Evolutionary conservation across 92 coral and sea anemone species (phyloP).

Genomic region (Epizoanthus rinbou): DNA sequence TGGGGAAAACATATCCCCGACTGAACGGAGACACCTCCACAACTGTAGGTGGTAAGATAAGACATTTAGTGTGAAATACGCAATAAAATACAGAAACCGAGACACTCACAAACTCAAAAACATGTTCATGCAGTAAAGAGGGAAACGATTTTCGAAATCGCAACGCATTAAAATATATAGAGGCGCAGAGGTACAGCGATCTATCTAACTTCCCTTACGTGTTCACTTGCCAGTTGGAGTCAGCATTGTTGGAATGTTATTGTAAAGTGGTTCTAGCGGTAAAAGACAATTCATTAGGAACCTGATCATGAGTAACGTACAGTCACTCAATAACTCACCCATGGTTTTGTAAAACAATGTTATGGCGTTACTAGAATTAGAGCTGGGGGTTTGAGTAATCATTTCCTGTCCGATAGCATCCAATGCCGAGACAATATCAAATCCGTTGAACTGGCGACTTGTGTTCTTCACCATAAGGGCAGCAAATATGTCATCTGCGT

Average conservation of each 20-base stretch:
- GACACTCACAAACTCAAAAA: background rate
- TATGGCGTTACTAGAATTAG: constrained; percentile 33
- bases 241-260: background rate
- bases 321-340: constrained; percentile 7
- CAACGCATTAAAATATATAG: too few species aligned
- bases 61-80: background rate
- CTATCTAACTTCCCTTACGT: background rate
- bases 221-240: background rate
- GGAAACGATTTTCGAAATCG: too few species aligned
- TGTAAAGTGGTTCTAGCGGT: too few species aligned
- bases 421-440: constrained; percentile 54
- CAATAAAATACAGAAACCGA: background rate
- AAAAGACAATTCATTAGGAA: too few species aligned
- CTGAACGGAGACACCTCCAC: constrained; percentile 13
- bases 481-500: constrained; percentile 23
- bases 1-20: constrained; percentile 21
- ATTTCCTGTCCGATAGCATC: constrained; percentile 64
- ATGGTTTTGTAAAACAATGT: constrained; percentile 1
- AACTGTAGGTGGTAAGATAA: background rate
- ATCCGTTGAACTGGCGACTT: constrained; percentile 53
- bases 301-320: too few species aligned
- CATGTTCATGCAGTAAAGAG: too few species aligned
- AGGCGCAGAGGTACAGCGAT: too few species aligned
- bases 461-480: constrained; percentile 21
- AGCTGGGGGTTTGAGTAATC: constrained; percentile 23